Percentiles rank a stretch among this genome's conserved stretches.
These are phyloP conservation scores for Chloroceryle aenea DNA, from an alignment of 2,113 vertebrate species.

Conservation along the genomic window DNA sequence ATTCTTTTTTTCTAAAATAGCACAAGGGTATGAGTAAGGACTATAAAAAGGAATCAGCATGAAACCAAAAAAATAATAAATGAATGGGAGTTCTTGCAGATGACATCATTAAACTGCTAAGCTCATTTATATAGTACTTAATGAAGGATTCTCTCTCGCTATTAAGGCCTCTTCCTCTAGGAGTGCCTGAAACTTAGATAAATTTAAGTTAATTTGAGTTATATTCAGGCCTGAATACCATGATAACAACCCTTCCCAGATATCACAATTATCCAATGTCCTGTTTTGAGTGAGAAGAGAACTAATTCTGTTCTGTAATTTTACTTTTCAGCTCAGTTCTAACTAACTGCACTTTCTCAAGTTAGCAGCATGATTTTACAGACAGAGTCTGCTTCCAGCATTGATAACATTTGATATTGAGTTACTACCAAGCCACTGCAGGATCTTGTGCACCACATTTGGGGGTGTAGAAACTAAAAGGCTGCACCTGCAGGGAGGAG, in stretches of 20 bases:
- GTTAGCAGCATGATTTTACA: too few relatives aligned
- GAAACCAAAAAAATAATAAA: not conserved
- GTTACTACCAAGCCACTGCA: too few relatives aligned
- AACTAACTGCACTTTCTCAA: too few relatives aligned
- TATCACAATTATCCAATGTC: not conserved
- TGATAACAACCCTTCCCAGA: not conserved
- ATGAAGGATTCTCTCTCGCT: not conserved
- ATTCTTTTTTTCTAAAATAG: not conserved
- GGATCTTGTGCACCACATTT: too few relatives aligned
- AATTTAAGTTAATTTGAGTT: not conserved
- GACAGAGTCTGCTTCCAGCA: too few relatives aligned
- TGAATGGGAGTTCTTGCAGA: rapidly evolving
- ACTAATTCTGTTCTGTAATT: too few relatives aligned
- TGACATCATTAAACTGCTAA: not conserved
- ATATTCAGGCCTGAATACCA: not conserved
- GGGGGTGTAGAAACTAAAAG: too few relatives aligned
- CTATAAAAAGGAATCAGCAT: not conserved
- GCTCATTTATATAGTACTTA: not conserved
- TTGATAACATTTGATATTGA: too few relatives aligned
- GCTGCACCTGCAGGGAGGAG: too few relatives aligned
- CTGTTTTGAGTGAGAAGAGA: too few relatives aligned
- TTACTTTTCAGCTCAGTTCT: too few relatives aligned
- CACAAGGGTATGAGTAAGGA: not conserved
- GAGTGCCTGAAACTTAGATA: not conserved
- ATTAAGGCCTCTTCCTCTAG: not conserved